Conservation (phyloP, 2,888 invertebrate species). For the Sussaba pulchella region DNA sequence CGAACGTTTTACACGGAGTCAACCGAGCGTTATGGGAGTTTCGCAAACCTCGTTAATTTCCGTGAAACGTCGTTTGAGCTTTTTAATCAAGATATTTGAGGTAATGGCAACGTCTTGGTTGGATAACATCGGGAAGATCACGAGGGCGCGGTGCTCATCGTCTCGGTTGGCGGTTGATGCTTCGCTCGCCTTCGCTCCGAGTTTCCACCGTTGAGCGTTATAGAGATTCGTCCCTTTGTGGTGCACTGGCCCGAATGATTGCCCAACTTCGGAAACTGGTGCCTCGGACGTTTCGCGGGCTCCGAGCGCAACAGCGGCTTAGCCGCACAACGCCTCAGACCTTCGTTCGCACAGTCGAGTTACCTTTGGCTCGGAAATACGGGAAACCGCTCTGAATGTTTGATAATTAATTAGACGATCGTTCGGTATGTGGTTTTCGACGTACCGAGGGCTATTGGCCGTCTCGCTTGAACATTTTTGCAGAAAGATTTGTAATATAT, state of each 20-base stretch:
- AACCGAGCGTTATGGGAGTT: not conserved
- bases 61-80: constrained; percentile 55
- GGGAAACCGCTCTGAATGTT: constrained; percentile 21
- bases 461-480: constrained; percentile 24
- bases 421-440: constrained; percentile 13
- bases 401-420: constrained; percentile 56
- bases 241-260: constrained; percentile 83
- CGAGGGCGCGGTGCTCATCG: no score
- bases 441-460: constrained; percentile 11
- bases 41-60: constrained; percentile 55
- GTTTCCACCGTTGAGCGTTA: constrained; percentile 20
- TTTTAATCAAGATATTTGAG: constrained; percentile 58
- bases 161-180: not conserved
- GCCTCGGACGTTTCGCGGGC: constrained; percentile 79
- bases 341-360: constrained; percentile 52
- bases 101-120: constrained; percentile 60
- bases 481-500: no score
- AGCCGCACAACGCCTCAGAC: constrained; percentile 62
- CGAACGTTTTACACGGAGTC: not conserved
- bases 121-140: constrained; percentile 45
- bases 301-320: constrained; percentile 10
- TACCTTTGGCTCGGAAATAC: constrained; percentile 47
- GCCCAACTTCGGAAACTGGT: constrained; percentile 81
- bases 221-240: constrained; percentile 78
- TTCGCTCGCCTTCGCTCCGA: constrained; percentile 2